phyloP scores from a whole-genome alignment of 1,140 invertebrate genomes.

The Lanistes nyassanus region DNA sequence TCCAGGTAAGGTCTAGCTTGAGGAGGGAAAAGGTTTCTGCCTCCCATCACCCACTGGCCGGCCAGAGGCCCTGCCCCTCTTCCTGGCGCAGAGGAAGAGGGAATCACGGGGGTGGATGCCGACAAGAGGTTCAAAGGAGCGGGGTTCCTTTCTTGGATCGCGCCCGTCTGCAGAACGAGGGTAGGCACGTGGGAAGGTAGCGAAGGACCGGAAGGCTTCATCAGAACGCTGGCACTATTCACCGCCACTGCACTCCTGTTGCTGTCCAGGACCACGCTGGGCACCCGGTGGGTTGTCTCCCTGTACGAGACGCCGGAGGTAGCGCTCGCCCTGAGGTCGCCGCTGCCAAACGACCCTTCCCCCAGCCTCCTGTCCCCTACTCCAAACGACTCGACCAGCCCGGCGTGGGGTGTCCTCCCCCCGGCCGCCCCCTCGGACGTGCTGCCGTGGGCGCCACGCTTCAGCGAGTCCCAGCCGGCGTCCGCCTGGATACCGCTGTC shows the following conservation, averaged over 20 bases:
- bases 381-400: neutral
- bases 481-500: constrained; percentile 38
- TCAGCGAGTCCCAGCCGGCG: constrained; percentile 32
- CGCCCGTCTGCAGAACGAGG: too few species aligned
- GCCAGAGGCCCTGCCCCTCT: neutral
- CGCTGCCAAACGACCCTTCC: too few species aligned
- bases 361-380: neutral
- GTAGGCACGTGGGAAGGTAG: neutral
- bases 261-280: neutral
- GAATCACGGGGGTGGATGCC: constrained; percentile 21
- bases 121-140: constrained; percentile 6
- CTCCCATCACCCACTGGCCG: neutral
- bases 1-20: neutral
- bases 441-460: neutral
- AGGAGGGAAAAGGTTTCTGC: constrained; percentile 7
- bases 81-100: neutral
- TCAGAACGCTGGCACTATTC: neutral
- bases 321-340: neutral
- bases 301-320: neutral
- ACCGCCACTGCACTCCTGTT: neutral
- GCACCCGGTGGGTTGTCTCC: neutral
- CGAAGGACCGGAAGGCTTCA: neutral
- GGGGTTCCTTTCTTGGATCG: neutral
- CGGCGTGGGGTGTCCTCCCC: neutral
- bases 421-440: neutral